Conservation (phyloP, 92 coral and sea anemone species). For the Pocillopora grandis region DNA sequence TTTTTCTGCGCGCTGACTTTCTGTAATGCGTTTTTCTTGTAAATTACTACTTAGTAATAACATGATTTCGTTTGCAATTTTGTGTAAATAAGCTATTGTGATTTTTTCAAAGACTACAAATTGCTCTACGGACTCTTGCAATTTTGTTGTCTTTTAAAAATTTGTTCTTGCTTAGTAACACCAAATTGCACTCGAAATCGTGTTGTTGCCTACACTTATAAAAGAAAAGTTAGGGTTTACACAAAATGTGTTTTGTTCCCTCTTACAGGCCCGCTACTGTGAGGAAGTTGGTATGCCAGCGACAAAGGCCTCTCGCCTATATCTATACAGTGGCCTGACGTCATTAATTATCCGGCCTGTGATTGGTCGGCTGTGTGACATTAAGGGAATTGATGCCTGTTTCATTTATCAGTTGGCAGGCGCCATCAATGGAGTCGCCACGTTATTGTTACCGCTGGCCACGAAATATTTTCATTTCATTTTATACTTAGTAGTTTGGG, state of each 20-base stretch:
- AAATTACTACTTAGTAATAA: too few species aligned
- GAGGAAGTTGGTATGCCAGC: constrained; percentile 36
- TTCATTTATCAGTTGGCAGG: constrained; percentile 35
- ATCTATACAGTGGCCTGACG: constrained; percentile 43
- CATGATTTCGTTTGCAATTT: too few species aligned
- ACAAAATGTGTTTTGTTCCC: neutral
- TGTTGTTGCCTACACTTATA: too few species aligned
- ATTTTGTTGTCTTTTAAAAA: too few species aligned
- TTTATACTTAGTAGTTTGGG: constrained; percentile 26
- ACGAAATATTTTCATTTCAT: constrained; percentile 30
- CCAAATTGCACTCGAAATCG: too few species aligned
- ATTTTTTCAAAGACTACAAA: too few species aligned
- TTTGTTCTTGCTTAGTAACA: too few species aligned
- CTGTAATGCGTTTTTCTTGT: too few species aligned
- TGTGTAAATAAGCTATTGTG: too few species aligned
- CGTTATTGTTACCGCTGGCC: constrained; percentile 32
- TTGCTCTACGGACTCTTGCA: too few species aligned
- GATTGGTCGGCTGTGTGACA: constrained; percentile 53
- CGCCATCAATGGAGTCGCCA: constrained; percentile 38
- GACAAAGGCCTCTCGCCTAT: constrained; percentile 39
- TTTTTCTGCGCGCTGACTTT: too few species aligned
- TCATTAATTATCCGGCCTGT: constrained; percentile 55
- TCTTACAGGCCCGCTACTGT: constrained; percentile 44
- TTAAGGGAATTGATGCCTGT: constrained; percentile 18
- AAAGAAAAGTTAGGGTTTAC: too few species aligned